Evolutionary conservation across 2,113 vertebrate species (phyloP).

Genomic region (Syrrhaptes paradoxus): DNA sequence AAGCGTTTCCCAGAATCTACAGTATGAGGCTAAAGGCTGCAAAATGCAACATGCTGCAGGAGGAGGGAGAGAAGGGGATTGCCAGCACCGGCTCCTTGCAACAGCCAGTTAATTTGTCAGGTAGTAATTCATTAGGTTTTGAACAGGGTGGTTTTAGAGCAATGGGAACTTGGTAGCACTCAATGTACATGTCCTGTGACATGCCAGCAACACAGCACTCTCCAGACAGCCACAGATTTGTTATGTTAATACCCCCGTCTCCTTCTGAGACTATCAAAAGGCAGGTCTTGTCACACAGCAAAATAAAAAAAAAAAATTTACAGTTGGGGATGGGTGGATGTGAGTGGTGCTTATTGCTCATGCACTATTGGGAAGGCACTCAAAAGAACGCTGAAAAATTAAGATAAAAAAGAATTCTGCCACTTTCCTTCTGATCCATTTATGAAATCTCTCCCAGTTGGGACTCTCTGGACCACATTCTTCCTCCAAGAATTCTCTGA

Average conservation of each 20-base stretch:
- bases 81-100: neutral
- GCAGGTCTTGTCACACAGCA: neutral
- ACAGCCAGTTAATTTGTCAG: neutral
- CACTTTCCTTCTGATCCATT: constrained; percentile 2
- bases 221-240: neutral
- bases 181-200: neutral
- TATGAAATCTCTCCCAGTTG: neutral
- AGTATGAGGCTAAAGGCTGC: neutral
- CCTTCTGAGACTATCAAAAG: constrained; percentile 39
- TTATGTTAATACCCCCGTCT: neutral
- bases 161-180: neutral
- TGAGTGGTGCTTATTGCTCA: neutral
- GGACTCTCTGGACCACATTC: neutral
- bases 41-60: neutral
- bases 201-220: neutral
- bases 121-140: constrained; percentile 20
- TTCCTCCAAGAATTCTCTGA: neutral
- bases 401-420: neutral
- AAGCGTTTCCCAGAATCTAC: neutral
- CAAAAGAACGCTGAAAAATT: neutral
- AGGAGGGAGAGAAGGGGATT: neutral
- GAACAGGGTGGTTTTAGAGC: neutral
- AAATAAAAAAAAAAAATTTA: neutral
- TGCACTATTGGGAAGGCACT: neutral
- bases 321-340: neutral